Base-by-base conservation (phyloP, 2,888 invertebrate genomes). In the Dryomyza anilis region DNA sequence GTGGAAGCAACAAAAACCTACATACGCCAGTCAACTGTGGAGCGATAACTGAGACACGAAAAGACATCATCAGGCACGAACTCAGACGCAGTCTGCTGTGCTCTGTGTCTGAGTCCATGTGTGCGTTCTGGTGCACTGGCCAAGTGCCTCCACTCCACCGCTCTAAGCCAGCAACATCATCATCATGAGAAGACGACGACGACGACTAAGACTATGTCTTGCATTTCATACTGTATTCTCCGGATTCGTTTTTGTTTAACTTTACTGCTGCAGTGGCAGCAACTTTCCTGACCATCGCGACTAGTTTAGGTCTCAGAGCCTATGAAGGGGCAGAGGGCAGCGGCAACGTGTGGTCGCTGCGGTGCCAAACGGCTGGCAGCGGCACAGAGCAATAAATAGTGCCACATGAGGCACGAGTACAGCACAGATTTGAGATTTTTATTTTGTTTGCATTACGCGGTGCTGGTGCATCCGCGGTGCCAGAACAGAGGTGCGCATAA, bases 391-490 rank as follows among this genome's bases (percentile, higher is more conserved):
- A 64, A 64, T 58, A 64, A 64, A 58, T 64, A 52, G 58, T 64
- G 64, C 64, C 64, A 64, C 58, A 58, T 58, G 64, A 64, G 46
- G 64, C 64, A 64, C 64, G 64, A 64, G 52, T 52, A 39, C 43
- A 52, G 53, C 53, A 58, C 58, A 52, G 58, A 52, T 58, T 55
- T 45, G 19, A 63, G 30, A 39, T 29, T 64, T 57, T 36, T 56
- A 27, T 39, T 36, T 19, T 36, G 14, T 56, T 23, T 36, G 19
- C n/a, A n/a, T n/a, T n/a, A n/a, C n/a, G n/a, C n/a, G n/a, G n/a
- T n/a, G n/a, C n/a, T n/a, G n/a, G n/a, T n/a, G n/a, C n/a, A n/a
- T n/a, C n/a, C n/a, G n/a, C n/a, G n/a, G n/a, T n/a, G n/a, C n/a
- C n/a, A n/a, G n/a, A n/a, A n/a, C n/a, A n/a, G n/a, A n/a, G n/a